Base-by-base conservation (phyloP, 2,888 invertebrate species). In the Leucophora obtusa region DNA sequence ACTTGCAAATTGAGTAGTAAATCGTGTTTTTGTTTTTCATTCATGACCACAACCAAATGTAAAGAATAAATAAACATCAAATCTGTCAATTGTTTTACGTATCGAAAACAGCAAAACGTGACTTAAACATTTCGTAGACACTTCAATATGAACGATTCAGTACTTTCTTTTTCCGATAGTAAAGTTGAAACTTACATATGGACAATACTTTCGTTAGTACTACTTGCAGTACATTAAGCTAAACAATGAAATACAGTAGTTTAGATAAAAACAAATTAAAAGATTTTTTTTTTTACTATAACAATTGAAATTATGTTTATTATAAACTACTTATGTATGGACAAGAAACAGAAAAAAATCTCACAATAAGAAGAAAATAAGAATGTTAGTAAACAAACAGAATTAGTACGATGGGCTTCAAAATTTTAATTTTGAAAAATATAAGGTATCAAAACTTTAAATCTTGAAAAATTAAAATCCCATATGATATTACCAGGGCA, bases 1-100 rank as follows among this genome's bases (percentile, higher is more conserved):
- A 60, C 18, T 62, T 62, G 18, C n/a, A 58, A 63, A 58, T 51
- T 35, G 24, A 54, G 53, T 53, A 53, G 21, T 21, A 21, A 15
- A 56, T 33, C 54, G 10, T 59, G 69, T 10, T 38, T 62, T 51
- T 69, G 11, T 50, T 15, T 62, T 78, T 47, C 68, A 63, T 74
- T 71, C 74, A 66, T 75, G 59, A 65, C 28, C 9, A 51, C 15
- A 63, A 63, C 15, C 10, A n/a, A 47, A 62, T 33, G 14, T 54
- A 11, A 54, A 47, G 53, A 11, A 47, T 35, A 58, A 58, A 24
- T 21, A 58, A 33, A 58, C 28, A 58, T 9, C 1, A 28, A 58
- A 58, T 58, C 56, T 58, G 56, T 58, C 56, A 58, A 11, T 28
- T n/a, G 54, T 10, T 28, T 54, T 54, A 0, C 3, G 54, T 54